Percentiles rank a stretch among this genome's conserved stretches.
Evolutionary conservation across 2,797 vertebrate species (phyloP).

Genomic region (Zalophus californianus): DNA sequence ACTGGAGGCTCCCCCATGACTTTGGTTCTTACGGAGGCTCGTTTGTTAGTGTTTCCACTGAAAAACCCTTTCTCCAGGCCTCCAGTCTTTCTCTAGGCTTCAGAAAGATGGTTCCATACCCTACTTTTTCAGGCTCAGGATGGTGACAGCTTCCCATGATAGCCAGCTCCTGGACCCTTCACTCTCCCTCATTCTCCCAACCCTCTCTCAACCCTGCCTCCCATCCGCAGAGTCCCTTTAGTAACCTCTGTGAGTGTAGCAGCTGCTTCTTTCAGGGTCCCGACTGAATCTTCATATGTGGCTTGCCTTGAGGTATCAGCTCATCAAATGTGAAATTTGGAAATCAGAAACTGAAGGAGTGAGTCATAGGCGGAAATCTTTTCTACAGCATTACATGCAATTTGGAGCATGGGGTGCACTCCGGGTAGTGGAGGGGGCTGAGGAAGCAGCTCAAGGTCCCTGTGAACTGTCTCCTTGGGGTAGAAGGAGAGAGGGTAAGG

Average conservation of each 20-base stretch:
- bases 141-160: rapidly evolving
- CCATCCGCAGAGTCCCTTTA: background rate
- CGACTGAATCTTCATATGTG: background rate
- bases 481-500: background rate
- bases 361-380: background rate
- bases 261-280: background rate
- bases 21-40: background rate
- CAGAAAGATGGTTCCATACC: background rate
- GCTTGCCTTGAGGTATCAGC: background rate
- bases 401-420: background rate
- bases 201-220: background rate
- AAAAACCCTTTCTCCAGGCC: background rate
- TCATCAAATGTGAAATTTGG: background rate
- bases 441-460: no score
- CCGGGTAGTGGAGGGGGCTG: rapidly evolving
- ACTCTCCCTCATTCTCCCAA: background rate
- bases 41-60: background rate
- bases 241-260: background rate
- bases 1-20: background rate
- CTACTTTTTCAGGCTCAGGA: rapidly evolving
- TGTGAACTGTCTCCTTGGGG: background rate
- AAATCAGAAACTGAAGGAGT: background rate
- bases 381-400: rapidly evolving
- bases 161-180: rapidly evolving
- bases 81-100: background rate